Conservation (phyloP, 2,888 invertebrate genomes). For the Gonocerus acuteangulatus region DNA sequence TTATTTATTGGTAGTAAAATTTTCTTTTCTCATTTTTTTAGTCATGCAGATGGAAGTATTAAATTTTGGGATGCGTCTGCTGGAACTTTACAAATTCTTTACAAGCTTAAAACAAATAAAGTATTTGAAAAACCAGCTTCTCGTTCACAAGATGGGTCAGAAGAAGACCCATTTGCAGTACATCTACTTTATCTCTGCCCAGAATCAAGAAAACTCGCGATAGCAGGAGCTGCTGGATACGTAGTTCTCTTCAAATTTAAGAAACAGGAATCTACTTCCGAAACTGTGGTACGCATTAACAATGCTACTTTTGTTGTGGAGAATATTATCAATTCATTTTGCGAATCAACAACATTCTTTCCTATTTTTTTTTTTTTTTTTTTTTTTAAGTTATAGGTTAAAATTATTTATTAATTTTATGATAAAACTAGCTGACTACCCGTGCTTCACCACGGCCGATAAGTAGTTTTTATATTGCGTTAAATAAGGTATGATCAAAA, state of each 20-base stretch:
- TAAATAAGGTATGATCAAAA: no score
- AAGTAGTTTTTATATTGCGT: no score
- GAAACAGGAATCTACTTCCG: slow-evolving; percentile 77
- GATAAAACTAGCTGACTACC: no score
- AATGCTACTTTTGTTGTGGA: not conserved
- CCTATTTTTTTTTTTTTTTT: no score
- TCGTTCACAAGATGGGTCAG: slow-evolving; percentile 54
- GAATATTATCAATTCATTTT: not conserved
- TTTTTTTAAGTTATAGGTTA: no score
- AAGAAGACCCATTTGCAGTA: slow-evolving; percentile 84
- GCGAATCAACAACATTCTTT: no score
- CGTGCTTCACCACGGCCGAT: no score
- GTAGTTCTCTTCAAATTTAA: slow-evolving; percentile 93
- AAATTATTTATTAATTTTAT: no score
- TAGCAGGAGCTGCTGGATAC: slow-evolving; percentile 88
- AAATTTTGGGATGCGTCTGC: slow-evolving; percentile 99
- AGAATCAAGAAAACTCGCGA: slow-evolving; percentile 80
- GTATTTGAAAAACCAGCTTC: slow-evolving; percentile 68
- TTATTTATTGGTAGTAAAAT: no score
- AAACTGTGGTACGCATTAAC: slow-evolving; percentile 60
- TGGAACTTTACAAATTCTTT: slow-evolving; percentile 89
- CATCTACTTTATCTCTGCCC: slow-evolving; percentile 86
- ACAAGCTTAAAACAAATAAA: slow-evolving; percentile 96
- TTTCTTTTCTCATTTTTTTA: slow-evolving; percentile 47
- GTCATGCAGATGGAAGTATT: slow-evolving; percentile 95